Percentiles rank a stretch among this genome's conserved stretches.
phyloP scores from a whole-genome alignment of 2,797 vertebrate genomes.

The Urocyon cinereoargenteus region DNA sequence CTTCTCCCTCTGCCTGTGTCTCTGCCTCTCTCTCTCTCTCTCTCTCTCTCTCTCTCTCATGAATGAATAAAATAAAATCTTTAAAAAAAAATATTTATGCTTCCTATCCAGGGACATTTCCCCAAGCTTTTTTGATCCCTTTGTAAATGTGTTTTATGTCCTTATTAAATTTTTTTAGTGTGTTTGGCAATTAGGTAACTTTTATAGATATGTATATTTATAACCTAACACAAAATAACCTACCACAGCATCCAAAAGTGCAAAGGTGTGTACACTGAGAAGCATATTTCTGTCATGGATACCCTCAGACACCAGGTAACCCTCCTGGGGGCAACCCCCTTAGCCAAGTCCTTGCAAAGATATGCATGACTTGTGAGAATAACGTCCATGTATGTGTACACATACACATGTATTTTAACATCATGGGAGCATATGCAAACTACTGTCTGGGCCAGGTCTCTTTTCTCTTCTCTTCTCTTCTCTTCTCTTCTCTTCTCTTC shows the following conservation, averaged over 20 bases:
- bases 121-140: neutral
- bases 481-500: too few species aligned
- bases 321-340: neutral
- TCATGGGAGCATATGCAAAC: neutral
- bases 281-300: neutral
- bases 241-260: too few species aligned
- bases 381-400: neutral
- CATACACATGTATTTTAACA: neutral
- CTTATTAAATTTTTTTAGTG: neutral
- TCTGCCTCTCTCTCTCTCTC: too few species aligned
- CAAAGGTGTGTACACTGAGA: neutral
- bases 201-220: neutral
- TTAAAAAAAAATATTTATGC: neutral
- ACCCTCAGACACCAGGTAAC: neutral
- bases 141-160: neutral
- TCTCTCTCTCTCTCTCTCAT: too few species aligned
- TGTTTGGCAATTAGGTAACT: conserved; percentile 17
- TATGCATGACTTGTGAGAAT: neutral
- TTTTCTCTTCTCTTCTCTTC: accelerated
- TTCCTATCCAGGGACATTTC: conserved; percentile 12
- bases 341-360: neutral
- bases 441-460: neutral
- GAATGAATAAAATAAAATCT: too few species aligned
- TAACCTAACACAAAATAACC: too few species aligned
- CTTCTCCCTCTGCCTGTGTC: too few species aligned